Evolutionary conservation across 2,797 vertebrate species (phyloP).

Genomic region (Silurus lanzhouensis): DNA sequence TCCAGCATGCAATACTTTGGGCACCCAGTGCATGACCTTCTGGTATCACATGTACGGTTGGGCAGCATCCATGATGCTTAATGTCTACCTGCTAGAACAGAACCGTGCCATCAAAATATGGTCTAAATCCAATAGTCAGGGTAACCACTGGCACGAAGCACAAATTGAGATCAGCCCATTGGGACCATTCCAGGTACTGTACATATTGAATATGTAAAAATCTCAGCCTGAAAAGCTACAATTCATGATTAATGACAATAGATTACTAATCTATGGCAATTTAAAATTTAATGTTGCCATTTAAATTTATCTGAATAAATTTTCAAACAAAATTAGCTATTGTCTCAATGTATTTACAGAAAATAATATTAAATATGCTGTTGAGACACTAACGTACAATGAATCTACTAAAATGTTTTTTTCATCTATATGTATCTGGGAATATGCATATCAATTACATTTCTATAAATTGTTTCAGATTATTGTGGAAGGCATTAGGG

Average conservation of each 20-base stretch:
- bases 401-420: neutral
- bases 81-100: slow-evolving; percentile 64
- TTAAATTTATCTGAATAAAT: neutral
- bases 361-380: too few species aligned
- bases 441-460: neutral
- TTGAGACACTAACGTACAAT: neutral
- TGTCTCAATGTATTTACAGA: neutral
- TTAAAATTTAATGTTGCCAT: neutral
- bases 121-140: slow-evolving; percentile 69
- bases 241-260: neutral
- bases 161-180: slow-evolving; percentile 61
- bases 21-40: slow-evolving; percentile 77
- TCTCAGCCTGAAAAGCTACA: neutral
- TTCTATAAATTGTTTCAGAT: slow-evolving; percentile 67
- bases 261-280: neutral
- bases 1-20: slow-evolving; percentile 65
- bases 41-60: slow-evolving; percentile 83
- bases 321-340: neutral
- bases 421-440: too few species aligned
- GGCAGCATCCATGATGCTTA: slow-evolving; percentile 70
- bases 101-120: slow-evolving; percentile 63
- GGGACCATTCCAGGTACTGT: slow-evolving; percentile 68
- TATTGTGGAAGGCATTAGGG: slow-evolving; percentile 77
- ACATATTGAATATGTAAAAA: neutral
- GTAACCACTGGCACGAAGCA: slow-evolving; percentile 70